These are phyloP conservation scores for Drosophila chauvacae DNA, from an alignment of 1,140 invertebrate genomes.

Conservation along the genomic window DNA sequence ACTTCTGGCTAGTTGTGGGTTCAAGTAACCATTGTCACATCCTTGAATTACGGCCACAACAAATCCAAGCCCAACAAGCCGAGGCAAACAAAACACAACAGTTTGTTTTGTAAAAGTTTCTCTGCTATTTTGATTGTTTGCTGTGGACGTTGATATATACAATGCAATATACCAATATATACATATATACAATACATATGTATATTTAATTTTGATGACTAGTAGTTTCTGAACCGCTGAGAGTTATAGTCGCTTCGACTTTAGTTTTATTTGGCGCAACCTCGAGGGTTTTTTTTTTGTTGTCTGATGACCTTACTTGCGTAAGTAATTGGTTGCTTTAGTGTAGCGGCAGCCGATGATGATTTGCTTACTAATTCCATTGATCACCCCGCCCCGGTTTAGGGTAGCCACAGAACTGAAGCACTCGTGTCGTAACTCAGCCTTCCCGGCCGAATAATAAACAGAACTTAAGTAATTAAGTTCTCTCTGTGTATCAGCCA, in stretches of 20 bases:
- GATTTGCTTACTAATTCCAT: constrained; percentile 51
- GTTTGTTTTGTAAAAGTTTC: constrained; percentile 61
- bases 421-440: constrained; percentile 37
- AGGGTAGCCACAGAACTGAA: not conserved
- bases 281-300: constrained; percentile 39
- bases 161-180: constrained; percentile 17
- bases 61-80: constrained; percentile 35
- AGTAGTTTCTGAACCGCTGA: constrained; percentile 47
- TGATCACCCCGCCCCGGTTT: constrained; percentile 15
- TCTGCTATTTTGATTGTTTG: constrained; percentile 32
- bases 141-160: constrained; percentile 5
- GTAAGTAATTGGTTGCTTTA: constrained; percentile 61
- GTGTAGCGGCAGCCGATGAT: constrained; percentile 21
- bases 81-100: constrained; percentile 43
- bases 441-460: constrained; percentile 44
- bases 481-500: constrained; percentile 18
- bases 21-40: constrained; percentile 51
- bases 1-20: constrained; percentile 29
- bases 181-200: constrained; percentile 25
- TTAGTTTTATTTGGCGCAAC: constrained; percentile 58
- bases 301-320: constrained; percentile 55
- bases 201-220: constrained; percentile 71
- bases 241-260: constrained; percentile 53
- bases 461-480: constrained; percentile 65
- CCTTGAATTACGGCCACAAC: constrained; percentile 56